Conservation (phyloP, 1,140 invertebrate genomes). For the Chrysopa pallens region DNA sequence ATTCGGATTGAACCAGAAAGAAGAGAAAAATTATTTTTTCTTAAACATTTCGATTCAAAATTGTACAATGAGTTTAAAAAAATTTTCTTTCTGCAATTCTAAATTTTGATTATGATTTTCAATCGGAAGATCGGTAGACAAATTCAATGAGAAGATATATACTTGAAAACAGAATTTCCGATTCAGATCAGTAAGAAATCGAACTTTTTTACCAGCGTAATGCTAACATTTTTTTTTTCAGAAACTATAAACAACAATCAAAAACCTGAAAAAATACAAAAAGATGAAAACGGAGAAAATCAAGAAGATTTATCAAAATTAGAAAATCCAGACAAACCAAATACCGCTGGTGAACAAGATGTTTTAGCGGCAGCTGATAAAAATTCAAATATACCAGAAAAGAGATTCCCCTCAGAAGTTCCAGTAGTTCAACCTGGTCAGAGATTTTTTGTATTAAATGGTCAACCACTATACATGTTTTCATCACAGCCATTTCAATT, state of each 20-base stretch:
- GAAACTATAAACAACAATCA: conserved; percentile 17
- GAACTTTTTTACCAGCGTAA: neutral
- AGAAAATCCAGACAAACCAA: conserved; percentile 24
- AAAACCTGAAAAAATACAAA: conserved; percentile 15
- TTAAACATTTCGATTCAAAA: no score
- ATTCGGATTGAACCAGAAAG: no score
- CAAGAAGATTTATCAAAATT: conserved; percentile 17
- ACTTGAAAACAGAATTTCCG: conserved; percentile 1
- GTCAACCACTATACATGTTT: conserved; percentile 12
- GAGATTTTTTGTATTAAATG: conserved; percentile 24
- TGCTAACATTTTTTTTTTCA: conserved; percentile 7
- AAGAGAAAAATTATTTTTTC: no score
- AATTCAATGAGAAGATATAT: no score
- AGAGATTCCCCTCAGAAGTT: conserved; percentile 12
- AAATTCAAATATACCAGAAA: conserved; percentile 12
- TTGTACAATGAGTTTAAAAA: no score
- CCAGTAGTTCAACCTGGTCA: conserved; percentile 25
- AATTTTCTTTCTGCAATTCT: no score
- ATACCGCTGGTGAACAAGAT: conserved; percentile 21
- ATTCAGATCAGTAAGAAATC: conserved; percentile 1
- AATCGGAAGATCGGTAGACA: no score
- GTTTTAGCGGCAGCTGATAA: conserved; percentile 15
- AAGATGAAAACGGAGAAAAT: conserved; percentile 6
- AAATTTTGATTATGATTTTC: no score
- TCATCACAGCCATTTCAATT: no score